Percentiles rank a stretch among this genome's conserved stretches.
Evolutionary conservation across 1,140 invertebrate species (phyloP).

Genomic region (Drosophila equinoxialis): DNA sequence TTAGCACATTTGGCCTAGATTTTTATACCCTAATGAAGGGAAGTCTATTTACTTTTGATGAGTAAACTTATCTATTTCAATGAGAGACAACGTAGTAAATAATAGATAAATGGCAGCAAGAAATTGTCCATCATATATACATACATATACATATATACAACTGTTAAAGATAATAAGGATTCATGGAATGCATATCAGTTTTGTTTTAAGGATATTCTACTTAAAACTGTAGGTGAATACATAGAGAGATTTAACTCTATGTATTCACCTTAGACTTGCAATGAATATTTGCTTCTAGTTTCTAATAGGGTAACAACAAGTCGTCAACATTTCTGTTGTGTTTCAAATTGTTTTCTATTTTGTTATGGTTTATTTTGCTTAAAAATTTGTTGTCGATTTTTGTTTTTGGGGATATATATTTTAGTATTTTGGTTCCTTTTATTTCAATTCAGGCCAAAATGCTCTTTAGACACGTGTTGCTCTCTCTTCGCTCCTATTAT

Average conservation of each 20-base stretch:
- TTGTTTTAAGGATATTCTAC: no score
- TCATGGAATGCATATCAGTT: no score
- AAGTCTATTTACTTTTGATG: constrained; percentile 24
- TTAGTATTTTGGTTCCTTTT: constrained; percentile 4
- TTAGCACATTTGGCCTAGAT: constrained; percentile 61
- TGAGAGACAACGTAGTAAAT: no score
- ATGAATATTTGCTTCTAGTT: not conserved
- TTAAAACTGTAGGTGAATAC: no score
- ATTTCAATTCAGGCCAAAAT: not conserved
- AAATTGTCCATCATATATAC: no score
- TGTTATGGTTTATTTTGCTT: not conserved
- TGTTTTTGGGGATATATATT: constrained; percentile 5
- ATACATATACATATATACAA: no score
- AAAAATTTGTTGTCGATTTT: not conserved
- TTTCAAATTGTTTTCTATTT: not conserved
- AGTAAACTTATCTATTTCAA: not conserved
- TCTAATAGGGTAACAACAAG: not conserved
- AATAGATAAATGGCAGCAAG: no score
- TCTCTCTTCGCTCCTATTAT: constrained; percentile 14
- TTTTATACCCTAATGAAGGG: constrained; percentile 15
- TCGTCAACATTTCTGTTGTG: not conserved
- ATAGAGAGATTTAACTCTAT: no score
- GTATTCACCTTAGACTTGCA: no score
- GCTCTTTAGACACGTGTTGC: not conserved
- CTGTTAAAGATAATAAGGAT: no score